Percentiles rank a stretch among this genome's conserved stretches.
phyloP scores from a whole-genome alignment of 2,888 invertebrate genomes.

The Noctua fimbriata region DNA sequence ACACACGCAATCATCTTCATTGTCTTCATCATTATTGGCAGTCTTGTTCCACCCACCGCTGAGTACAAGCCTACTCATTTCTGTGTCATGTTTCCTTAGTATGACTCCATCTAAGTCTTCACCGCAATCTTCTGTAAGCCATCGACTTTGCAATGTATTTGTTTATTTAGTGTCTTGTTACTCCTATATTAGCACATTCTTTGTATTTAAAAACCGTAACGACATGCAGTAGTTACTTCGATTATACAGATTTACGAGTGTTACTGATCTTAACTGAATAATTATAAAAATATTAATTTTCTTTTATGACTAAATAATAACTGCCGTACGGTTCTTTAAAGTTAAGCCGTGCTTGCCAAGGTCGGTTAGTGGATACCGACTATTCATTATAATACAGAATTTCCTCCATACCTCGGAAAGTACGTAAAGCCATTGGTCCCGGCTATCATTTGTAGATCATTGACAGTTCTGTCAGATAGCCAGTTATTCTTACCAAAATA shows the following conservation, averaged over 20 bases:
- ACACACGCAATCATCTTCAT: no score
- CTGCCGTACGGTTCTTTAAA: no score
- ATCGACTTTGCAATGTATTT: background rate
- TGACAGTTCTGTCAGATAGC: no score
- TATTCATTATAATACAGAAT: no score
- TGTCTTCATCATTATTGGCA: no score
- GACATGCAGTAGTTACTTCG: background rate
- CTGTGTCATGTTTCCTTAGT: background rate
- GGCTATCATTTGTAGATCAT: no score
- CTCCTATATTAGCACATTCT: background rate
- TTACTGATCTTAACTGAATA: conserved; percentile 29
- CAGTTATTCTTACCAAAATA: no score
- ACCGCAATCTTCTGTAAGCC: background rate
- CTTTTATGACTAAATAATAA: background rate
- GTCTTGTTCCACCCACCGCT: no score
- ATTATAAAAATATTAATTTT: background rate
- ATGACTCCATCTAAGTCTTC: background rate
- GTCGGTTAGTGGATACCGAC: no score
- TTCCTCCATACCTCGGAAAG: no score
- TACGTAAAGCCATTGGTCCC: no score
- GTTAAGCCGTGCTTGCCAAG: no score
- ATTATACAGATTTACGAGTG: conserved; percentile 22
- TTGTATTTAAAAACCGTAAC: conserved; percentile 11
- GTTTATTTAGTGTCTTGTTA: background rate
- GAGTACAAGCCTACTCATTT: background rate